Evolutionary conservation across 2,888 invertebrate genomes (phyloP), one percentile per base, ranked within the genome.

Genomic region (Eulithis prunata): DNA sequence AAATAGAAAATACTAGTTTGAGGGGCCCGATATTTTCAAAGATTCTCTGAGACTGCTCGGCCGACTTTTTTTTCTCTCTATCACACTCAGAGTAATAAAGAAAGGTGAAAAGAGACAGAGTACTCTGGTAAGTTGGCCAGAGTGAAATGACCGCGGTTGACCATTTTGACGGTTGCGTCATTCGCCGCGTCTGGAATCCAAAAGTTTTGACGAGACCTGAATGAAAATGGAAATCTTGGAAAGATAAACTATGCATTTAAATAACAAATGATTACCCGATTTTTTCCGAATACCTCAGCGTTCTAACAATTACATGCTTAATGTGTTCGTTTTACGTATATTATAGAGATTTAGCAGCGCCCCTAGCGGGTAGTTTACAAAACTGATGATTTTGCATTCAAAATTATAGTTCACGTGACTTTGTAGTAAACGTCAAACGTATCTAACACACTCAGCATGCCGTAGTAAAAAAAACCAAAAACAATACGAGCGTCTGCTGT

Each of bases 61-160:
- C 45, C 8, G 8, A 66, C 72, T 58, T 73, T 72, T 60, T 65
- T 68, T 53, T 65, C 66, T 88, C 85, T 82, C 81, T 75, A 71
- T 86, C 78, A 51, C 71, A 62, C 85, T 43, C 52, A 66, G 13
- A 60, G 61, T 52, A 67, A 66, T 69, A 62, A 75, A 69, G 68
- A 64, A 70, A 59, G 77, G 78, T 75, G 78, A 82, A 84, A 82
- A 75, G 76, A 78, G 84, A 85, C 74, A 80, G 81, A 78, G 77
- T 81, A 80, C 77, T 79, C 81, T 78, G 82, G 86, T 90, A 93
- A 91, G 91, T 93, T 90, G 91, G 92, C 87, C 92, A 92, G 90
- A 92, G 92, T 84, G 92, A 92, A 92, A 91, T 92, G 92, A 91
- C 92, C 92, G 90, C 86, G 60, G 87, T 71, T 88, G 91, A 89